phyloP scores from a whole-genome alignment of 1,140 invertebrate genomes.

The Zaprionus tsacasi region DNA sequence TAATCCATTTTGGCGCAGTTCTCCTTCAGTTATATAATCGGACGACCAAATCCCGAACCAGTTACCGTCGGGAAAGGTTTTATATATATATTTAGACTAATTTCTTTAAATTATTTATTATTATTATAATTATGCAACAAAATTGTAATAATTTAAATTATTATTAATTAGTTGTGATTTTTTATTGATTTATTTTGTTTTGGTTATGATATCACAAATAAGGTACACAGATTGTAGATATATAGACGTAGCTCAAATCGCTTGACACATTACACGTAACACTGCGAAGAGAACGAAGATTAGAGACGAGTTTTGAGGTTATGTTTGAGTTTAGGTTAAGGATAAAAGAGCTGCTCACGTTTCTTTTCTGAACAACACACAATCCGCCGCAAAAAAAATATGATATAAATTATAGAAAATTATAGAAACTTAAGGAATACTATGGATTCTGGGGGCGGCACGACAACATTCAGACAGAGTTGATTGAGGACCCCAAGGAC shows the following conservation, averaged over 20 bases:
- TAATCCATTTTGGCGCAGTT: conserved; percentile 63
- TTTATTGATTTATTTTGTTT: conserved; percentile 33
- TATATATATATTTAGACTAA: conserved; percentile 28
- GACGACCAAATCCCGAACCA: conserved; percentile 31
- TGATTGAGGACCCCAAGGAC: conserved; percentile 54
- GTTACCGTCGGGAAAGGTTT: conserved; percentile 9
- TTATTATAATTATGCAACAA: conserved; percentile 38
- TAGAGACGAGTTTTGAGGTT: conserved; percentile 12
- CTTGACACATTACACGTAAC: conserved; percentile 59
- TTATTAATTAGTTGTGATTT: conserved; percentile 29
- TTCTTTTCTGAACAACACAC: conserved; percentile 66
- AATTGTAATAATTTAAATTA: conserved; percentile 55
- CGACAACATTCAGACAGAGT: conserved; percentile 78
- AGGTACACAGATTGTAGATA: conserved; percentile 78
- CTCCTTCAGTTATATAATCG: conserved; percentile 57
- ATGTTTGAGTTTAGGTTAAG: conserved; percentile 15
- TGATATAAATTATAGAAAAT: conserved; percentile 14
- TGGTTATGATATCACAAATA: conserved; percentile 80
- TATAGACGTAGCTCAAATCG: conserved; percentile 45
- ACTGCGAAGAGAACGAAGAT: conserved; percentile 40
- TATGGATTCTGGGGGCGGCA: conserved; percentile 29
- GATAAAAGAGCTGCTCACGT: conserved; percentile 29
- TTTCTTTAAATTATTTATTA: conserved; percentile 42
- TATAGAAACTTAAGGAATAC: conserved; percentile 45
- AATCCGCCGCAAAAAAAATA: conserved; percentile 38